Conservation (phyloP, 2,797 vertebrate species). For the Babyrousa celebensis region DNA sequence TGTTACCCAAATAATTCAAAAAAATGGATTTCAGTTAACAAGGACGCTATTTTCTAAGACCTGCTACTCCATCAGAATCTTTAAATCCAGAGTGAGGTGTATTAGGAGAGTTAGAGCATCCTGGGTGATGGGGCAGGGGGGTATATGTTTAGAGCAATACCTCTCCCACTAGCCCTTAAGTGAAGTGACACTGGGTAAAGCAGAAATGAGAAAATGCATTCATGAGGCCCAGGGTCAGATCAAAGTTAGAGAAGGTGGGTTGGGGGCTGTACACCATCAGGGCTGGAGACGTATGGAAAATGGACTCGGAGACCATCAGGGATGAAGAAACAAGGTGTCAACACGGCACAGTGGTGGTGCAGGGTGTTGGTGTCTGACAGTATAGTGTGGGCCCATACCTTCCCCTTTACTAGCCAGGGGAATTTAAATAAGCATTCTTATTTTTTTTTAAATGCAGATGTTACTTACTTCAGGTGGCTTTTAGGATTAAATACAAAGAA, state of each 20-base stretch:
- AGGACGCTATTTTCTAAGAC: constrained; percentile 24
- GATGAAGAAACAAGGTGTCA: neutral
- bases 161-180: neutral
- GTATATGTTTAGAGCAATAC: neutral
- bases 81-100: neutral
- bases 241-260: neutral
- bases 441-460: neutral
- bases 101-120: neutral
- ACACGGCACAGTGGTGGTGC: neutral
- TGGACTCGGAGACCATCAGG: neutral
- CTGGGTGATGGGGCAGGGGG: neutral
- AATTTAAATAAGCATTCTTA: constrained; percentile 5
- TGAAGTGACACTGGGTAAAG: neutral
- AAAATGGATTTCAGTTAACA: constrained; percentile 23
- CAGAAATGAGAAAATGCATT: neutral
- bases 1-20: constrained; percentile 28
- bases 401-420: neutral
- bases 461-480: neutral
- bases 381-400: neutral
- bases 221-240: neutral
- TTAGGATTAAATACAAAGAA: neutral
- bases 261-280: neutral
- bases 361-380: neutral
- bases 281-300: neutral
- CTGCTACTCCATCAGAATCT: neutral